Evolutionary conservation across 2,888 invertebrate genomes (phyloP), one percentile per base, ranked within the genome.

Genomic region (Clitarchus hookeri): DNA sequence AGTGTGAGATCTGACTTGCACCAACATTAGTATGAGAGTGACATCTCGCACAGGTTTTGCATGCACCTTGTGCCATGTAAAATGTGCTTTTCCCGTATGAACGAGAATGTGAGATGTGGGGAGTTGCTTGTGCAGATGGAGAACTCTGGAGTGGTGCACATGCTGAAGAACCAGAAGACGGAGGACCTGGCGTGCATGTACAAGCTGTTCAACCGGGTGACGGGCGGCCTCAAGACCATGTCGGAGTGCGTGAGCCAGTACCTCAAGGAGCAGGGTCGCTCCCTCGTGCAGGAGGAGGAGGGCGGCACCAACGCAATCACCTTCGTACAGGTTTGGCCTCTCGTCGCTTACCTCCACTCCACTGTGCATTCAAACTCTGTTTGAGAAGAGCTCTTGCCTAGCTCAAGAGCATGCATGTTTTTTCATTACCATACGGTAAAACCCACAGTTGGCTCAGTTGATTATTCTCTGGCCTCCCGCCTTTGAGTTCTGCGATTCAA

Each of bases 141-240:
- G 93, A 99, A 99, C 92, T 98, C 98, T 12, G 99, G 99, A 88
- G 99, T 99, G 88, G 98, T 99, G 85, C 98, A 99, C 92, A 99
- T 99, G 99, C 93, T 99, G 90, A 96, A 97, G 93, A 98, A 99
- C 92, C 97, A 98, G 90, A 98, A 98, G 93, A 98, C 98, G 77
- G 96, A 97, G 90, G 99, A 99, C 93, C 94, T 99, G 90, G 97
- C 97, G 87, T 98, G 99, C 92, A 98, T 99, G 96, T 99, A 99
- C 93, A 98, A 99, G 93, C 93, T 99, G 90, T 96, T 99, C 92
- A 96, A 96, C 88, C 95, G 99, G 88, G 98, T 99, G 88, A 93
- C 94, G 65, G 97, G 98, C 90, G 99, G 99, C 23, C 94, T 99
- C 90, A 97, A 97, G 91, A 98, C 98, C 8, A 98, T 99, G 93